Base-by-base conservation (phyloP, 1,140 invertebrate genomes). In the Nautilus pompilius region DNA sequence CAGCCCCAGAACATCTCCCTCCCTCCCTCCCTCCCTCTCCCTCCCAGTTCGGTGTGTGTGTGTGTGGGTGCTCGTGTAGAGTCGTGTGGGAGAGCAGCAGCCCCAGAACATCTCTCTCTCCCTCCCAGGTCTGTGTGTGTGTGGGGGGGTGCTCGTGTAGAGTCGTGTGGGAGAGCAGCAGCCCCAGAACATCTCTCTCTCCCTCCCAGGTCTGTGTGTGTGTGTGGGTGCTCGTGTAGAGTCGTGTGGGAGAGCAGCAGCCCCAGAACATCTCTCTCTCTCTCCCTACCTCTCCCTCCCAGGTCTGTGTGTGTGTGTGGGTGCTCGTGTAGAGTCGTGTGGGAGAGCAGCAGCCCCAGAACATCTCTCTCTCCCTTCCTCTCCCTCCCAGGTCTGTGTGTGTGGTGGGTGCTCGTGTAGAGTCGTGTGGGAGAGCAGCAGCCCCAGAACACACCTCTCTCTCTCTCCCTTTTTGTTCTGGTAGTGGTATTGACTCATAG, bases 281-380 rank as follows among this genome's bases (percentile, higher is more conserved):
- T 51, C 45, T 49, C 36, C 32, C n/a, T 61, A 17, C 29, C 45
- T 61, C 48, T 51, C 3, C 36, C 30, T 61, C 3, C 51, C 26
- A 4, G 22, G 15, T 10, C 32, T 34, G 3, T 55, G n/a, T n/a
- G n/a, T n/a, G n/a, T n/a, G n/a, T n/a, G n/a, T n/a, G n/a, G n/a
- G n/a, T n/a, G n/a, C n/a, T n/a, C n/a, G n/a, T n/a, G n/a, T n/a
- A n/a, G n/a, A n/a, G n/a, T n/a, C n/a, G n/a, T n/a, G n/a, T n/a
- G n/a, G n/a, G n/a, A n/a, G n/a, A n/a, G n/a, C 17, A 2, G 2
- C 29, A 5, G 17, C 36, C 29, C 34, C 56, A 33, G n/a, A 17
- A 13, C 32, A 17, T 49, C 45, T 60, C 26, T 60, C n/a, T 51
- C 58, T 60, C 45, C 30, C 45, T 49, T 24, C 32, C n/a, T 61